Evolutionary conservation across 1,140 invertebrate genomes (phyloP), one percentile per base, ranked within the genome.

Genomic region (Tigriopus japonicus): DNA sequence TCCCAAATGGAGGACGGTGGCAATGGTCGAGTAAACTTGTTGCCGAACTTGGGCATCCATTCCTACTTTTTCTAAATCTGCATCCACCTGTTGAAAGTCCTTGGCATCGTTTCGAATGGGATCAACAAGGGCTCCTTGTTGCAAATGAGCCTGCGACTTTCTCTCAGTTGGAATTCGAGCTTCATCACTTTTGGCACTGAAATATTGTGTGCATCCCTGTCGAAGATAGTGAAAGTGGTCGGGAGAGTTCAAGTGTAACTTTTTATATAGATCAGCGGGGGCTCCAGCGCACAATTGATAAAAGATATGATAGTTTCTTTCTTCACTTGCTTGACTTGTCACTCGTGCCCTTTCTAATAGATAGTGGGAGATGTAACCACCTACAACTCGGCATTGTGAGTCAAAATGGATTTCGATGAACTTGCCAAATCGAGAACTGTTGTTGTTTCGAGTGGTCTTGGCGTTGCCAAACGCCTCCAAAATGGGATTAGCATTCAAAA

Each of bases 331-430:
- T 71, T 95, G 87, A 7, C 81, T 81, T 69, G 87, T 91, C 62
- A 96, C 87, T 52, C 92, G 74, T 13, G 74, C 42, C 62, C 64
- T 95, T 73, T 97, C 92, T 52, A 97, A 74, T 53, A 97, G 73
- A 73, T 96, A 95, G 73, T 96, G 92, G 0, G 87, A 93, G 63
- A 97, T 94, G 70, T 85, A 87, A 6, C 92, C 93, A 42, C 93
- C 93, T 42, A 85, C 86, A 13, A 95, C 88, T 65, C 80, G 82
- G 67, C 79, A 85, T 64, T 87, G 86, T 56, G 78, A 78, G 71
- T 85, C 85, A 74, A 95, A 96, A 73, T 97, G 92, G 28, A 97
- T 90, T 74, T 97, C 92, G 73, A 97, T 94, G 75, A 97, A 97
- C 74, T 97, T 93, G 63, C 91, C 91, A 75, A 96, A 97, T 64